Evolutionary conservation across 2,797 vertebrate genomes (phyloP).

Genomic region (Molossus molossus): DNA sequence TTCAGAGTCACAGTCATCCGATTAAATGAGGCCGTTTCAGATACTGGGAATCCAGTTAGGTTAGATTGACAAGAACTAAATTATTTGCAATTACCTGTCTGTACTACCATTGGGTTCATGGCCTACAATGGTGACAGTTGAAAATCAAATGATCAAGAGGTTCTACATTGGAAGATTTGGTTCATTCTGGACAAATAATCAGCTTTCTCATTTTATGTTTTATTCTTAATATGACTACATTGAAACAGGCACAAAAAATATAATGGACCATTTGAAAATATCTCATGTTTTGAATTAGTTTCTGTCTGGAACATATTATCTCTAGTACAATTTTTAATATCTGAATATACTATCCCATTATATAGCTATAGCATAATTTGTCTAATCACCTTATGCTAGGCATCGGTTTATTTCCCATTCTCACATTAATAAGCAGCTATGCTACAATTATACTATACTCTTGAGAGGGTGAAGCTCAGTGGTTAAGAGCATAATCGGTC

Average conservation of each 20-base stretch:
- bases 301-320: not conserved
- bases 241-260: conserved; percentile 51
- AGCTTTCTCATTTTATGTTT: conserved; percentile 39
- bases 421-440: conserved; percentile 21
- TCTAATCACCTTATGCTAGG: conserved; percentile 20
- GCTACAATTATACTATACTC: not conserved
- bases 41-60: not conserved
- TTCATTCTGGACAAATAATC: conserved; percentile 36
- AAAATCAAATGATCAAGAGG: conserved; percentile 22
- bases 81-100: conserved; percentile 20
- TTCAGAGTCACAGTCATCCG: conserved; percentile 5
- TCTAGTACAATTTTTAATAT: conserved; percentile 37
- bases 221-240: not conserved
- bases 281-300: conserved; percentile 48
- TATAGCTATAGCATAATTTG: not conserved
- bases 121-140: not conserved
- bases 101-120: not conserved
- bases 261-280: conserved; percentile 42
- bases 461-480: not conserved
- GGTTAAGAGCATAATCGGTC: not conserved
- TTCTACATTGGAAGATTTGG: not conserved
- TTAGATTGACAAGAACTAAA: not conserved
- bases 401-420: conserved; percentile 32
- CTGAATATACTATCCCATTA: conserved; percentile 16
- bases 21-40: not conserved